Evolutionary conservation across 2,888 invertebrate species (phyloP), one percentile per base, ranked within the genome.

Genomic region (Hydrotaea diabolus): DNA sequence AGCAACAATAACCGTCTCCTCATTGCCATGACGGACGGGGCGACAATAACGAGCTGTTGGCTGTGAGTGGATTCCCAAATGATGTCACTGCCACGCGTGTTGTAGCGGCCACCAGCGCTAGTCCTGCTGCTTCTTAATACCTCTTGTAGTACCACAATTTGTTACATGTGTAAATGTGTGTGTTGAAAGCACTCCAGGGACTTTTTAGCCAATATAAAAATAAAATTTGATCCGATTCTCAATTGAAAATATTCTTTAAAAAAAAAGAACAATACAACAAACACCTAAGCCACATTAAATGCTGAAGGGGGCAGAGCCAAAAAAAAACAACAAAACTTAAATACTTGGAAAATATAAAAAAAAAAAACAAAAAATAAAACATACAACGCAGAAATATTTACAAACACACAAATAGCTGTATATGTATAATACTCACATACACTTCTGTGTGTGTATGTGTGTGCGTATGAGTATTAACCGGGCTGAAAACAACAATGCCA

Each of bases 161-260:
- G 31, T 91, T 91, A 89, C 89, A 91, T 88, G 90, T 91, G 90
- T 89, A 90, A 90, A 89, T 90, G 90, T 89, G 89, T 87, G 88
- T 77, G 88, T 86, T 88, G 89, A 90, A 90, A 89, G 89, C 91
- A 90, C 91, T 91, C 90, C 88, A 89, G 91, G 91, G 91, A 91
- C 90, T 91, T 91, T 91, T 91, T 91, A 90, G 89, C 89, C 90
- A 90, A 90, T 89, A 91, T 89, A 90, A 89, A 90, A 84, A 75
- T 77, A 78, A 81, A 84, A 90, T 90, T 90, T 91, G 89, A 90
- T 91, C 90, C 90, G 90, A 89, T 91, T 89, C 89, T 89, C 90
- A 90, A 91, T 89, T 89, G 89, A 88, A 89, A 89, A 90, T 90
- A 90, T 89, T 88, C 90, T 88, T n/a, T n/a, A n/a, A n/a, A 87